Conservation (phyloP, 2,888 invertebrate genomes). For the Pterostichus niger region DNA sequence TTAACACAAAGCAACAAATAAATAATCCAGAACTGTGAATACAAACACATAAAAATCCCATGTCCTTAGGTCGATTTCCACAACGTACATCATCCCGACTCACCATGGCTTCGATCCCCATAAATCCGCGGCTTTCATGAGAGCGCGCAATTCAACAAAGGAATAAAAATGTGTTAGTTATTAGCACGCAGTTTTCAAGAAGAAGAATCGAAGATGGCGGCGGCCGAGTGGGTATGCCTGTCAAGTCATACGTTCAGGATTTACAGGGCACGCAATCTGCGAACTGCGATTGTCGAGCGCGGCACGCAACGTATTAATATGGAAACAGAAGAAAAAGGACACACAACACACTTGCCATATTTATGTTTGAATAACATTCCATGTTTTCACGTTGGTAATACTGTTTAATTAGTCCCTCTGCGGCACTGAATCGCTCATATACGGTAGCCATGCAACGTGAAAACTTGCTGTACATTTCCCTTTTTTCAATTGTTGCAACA, state of each 20-base stretch:
- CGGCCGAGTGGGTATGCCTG: slow-evolving; percentile 58
- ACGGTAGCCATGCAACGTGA: slow-evolving; percentile 9
- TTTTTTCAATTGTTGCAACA: not conserved
- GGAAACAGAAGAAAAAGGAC: slow-evolving; percentile 62
- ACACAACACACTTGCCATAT: slow-evolving; percentile 56
- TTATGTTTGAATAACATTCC: slow-evolving; percentile 64
- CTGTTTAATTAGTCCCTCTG: slow-evolving; percentile 62
- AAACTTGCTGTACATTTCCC: not conserved
- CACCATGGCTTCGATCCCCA: slow-evolving; percentile 47
- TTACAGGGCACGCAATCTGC: slow-evolving; percentile 59
- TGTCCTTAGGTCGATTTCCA: slow-evolving; percentile 54
- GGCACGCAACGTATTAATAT: slow-evolving; percentile 64
- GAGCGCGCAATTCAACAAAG: slow-evolving; percentile 58
- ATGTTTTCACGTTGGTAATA: slow-evolving; percentile 64
- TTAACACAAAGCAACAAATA: slow-evolving; percentile 56
- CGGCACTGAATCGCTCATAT: not conserved
- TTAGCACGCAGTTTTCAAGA: slow-evolving; percentile 50
- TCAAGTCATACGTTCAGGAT: slow-evolving; percentile 66
- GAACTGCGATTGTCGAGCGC: slow-evolving; percentile 58
- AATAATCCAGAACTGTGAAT: slow-evolving; percentile 45
- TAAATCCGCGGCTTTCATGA: slow-evolving; percentile 47
- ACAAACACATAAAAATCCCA: slow-evolving; percentile 15
- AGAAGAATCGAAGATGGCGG: slow-evolving; percentile 56
- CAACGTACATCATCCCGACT: slow-evolving; percentile 57
- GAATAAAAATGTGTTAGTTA: slow-evolving; percentile 66